Evolutionary conservation across 2,888 invertebrate genomes (phyloP), one percentile per base, ranked within the genome.

Genomic region (Noctua janthe): DNA sequence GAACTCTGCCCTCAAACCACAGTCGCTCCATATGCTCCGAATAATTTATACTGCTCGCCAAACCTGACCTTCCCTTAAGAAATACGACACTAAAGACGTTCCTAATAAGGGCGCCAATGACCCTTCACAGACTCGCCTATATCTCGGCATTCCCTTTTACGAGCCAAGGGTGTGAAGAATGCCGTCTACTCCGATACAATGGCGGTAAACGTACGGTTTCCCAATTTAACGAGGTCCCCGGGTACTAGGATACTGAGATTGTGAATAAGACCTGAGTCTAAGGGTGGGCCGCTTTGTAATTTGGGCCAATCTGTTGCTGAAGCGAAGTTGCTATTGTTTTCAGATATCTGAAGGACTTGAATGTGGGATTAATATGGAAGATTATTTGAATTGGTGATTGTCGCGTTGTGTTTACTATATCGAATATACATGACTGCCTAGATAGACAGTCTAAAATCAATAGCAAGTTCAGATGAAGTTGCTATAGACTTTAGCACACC

Each of bases 111-210:
- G 88, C 87, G 84, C 86, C 91, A 90, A 92, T 92, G 92, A 92
- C 91, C 92, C 92, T 92, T 90, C 88, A 92, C 90, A 88, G 76
- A 78, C 89, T 89, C 88, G 83, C 84, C 84, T 86, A 86, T 88
- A 92, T 91, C 90, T 89, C 87, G 86, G 89, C 91, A 90, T 94
- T 93, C 91, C 86, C 89, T 94, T 94, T 94, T 94, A 94, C 92
- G 93, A 94, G 85, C 76, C 78, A 83, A 88, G 91, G 91, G 92
- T 92, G 92, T 92, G 91, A 94, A 94, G 92, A 92, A 91, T 91
- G 90, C 87, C 87, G 90, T 92, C 90, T 92, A 87, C 89, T 86
- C 87, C 91, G 87, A 93, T 93, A 93, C 90, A 94, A 93, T 91
- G 82, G 87, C 85, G 85, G 82, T 85, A 80, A 85, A 83, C 89